Conservation (phyloP, 2,888 invertebrate species). For the Conops quadrifasciatus region DNA sequence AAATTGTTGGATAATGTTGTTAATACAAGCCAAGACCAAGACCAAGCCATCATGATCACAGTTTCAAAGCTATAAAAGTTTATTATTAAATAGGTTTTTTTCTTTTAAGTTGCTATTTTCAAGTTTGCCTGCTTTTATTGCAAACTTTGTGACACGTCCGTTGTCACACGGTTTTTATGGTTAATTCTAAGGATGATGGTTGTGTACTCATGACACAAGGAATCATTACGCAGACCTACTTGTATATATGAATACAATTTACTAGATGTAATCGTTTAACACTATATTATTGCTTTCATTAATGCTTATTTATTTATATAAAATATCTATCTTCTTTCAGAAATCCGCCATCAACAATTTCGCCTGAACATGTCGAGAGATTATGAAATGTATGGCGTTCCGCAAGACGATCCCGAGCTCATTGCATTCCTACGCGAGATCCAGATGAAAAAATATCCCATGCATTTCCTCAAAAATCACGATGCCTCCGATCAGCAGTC, state of each 20-base stretch:
- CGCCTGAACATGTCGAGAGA: constrained; percentile 82
- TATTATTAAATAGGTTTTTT: no score
- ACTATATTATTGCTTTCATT: neutral
- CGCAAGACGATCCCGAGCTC: constrained; percentile 78
- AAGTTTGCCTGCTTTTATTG: no score
- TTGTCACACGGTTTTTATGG: no score
- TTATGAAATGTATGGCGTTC: constrained; percentile 76
- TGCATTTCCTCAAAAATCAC: constrained; percentile 53
- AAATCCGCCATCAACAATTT: constrained; percentile 79
- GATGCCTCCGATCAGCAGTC: constrained; percentile 31
- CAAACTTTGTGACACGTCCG: no score
- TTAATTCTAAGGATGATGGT: no score
- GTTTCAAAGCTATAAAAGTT: no score
- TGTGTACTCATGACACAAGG: no score
- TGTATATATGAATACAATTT: neutral
- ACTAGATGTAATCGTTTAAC: neutral
- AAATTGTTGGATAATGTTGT: no score
- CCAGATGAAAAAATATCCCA: constrained; percentile 69
- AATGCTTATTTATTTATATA: neutral
- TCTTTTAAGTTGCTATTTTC: no score
- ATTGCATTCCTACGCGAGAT: constrained; percentile 79
- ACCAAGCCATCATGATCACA: no score
- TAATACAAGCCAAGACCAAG: no score
- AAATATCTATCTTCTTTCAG: constrained; percentile 59
- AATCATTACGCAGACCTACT: no score